Conservation (phyloP, 92 coral and sea anemone species). For the Paramuricea clavata region DNA sequence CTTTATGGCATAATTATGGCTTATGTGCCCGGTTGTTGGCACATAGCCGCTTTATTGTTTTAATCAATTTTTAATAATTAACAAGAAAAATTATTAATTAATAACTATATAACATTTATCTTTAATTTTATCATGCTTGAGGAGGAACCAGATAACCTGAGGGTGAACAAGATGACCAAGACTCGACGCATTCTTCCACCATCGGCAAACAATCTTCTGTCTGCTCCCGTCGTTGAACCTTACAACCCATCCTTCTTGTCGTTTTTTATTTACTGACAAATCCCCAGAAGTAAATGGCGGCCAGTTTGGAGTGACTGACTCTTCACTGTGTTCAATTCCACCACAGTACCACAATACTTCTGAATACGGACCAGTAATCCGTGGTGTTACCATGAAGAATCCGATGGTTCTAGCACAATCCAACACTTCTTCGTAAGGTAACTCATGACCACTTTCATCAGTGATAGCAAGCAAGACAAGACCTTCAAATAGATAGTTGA, state of each 20-base stretch:
- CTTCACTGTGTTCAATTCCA: neutral
- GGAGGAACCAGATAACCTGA: constrained; percentile 16
- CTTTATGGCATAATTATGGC: too few relatives aligned
- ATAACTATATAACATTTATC: too few relatives aligned
- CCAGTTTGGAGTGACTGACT: neutral
- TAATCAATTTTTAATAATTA: too few relatives aligned
- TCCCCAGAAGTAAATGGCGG: neutral
- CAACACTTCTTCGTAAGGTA: too few relatives aligned
- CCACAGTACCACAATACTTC: constrained; percentile 6
- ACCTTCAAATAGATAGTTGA: neutral
- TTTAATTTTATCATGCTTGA: constrained; percentile 1
- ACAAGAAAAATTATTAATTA: too few relatives aligned
- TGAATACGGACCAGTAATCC: constrained; percentile 3
- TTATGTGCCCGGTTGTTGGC: too few relatives aligned
- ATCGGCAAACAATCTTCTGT: neutral
- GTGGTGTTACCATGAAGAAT: constrained; percentile 29
- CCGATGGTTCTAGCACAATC: too few relatives aligned
- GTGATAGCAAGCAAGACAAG: too few relatives aligned
- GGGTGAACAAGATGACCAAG: neutral
- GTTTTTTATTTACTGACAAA: neutral
- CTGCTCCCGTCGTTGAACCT: too few relatives aligned
- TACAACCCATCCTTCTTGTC: too few relatives aligned
- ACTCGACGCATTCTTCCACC: constrained; percentile 4
- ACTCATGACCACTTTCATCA: too few relatives aligned
- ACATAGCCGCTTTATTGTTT: too few relatives aligned